Evolutionary conservation across 2,797 vertebrate species (phyloP), one percentile per base, ranked within the genome.

Genomic region (Jordanella pulchra): DNA sequence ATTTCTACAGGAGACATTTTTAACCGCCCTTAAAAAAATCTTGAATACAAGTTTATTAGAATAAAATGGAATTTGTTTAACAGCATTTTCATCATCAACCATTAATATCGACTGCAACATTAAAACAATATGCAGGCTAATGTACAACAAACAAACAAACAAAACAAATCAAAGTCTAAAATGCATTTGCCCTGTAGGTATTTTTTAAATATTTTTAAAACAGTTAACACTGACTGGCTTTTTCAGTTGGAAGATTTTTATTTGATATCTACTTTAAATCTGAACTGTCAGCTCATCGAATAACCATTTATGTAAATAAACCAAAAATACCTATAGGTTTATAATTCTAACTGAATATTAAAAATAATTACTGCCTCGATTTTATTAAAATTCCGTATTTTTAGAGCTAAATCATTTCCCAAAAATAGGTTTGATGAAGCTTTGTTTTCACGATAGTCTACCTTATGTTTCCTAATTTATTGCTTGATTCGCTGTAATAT

Each of bases 21-120:
- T 68, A 76, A 14, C 13, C 39, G 51, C 17, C 23, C 21, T 18
- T 61, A 23, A 7, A 51, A 69, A 42, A 39, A 61, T 14, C 32
- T 61, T 61, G n/a, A 61, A 42, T 61, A 61, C n/a, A 32, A 63
- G 35, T 63, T 35, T 5, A 15, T n/a, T 63, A 23, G 35, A 63
- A n/a, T n/a, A 2, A 42, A 39, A 17, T 5, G 7, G 1, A 56
- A 13, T 18, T 32, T 0, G 18, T 63, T 15, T 30, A 10, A 65
- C 3, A 18, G 21, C 7, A 27, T n/a, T 23, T 18, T 65, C 27
- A 2, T 28, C 32, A 48, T 50, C 32, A 32, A 12, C 4, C 28
- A 65, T 28, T 47, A 47, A 28, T 67, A 12, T 48, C 6, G 39
- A 65, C 25, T 63, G 6, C 30, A 1, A 23, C 17, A 15, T 60